Evolutionary conservation across 2,797 vertebrate genomes (phyloP).

Genomic region (Hydrocynus forskahlii): DNA sequence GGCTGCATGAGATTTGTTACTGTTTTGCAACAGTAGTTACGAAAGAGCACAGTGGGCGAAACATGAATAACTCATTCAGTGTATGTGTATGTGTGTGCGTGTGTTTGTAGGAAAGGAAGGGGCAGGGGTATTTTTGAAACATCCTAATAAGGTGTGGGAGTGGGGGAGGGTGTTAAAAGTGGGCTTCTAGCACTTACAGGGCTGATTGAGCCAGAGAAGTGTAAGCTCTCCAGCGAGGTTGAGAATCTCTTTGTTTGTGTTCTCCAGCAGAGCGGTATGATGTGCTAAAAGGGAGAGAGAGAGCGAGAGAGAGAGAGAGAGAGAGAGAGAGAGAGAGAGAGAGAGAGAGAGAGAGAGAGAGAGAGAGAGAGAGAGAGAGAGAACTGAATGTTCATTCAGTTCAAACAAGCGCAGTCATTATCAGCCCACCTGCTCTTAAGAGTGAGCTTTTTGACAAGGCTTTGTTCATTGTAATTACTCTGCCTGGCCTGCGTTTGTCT

Average conservation of each 20-base stretch:
- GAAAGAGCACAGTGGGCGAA: background rate
- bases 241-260: constrained; percentile 7
- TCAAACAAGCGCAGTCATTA: constrained; percentile 43
- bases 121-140: background rate
- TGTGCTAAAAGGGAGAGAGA: constrained; percentile 7
- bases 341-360: background rate
- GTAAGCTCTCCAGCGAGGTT: constrained; percentile 8
- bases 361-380: background rate
- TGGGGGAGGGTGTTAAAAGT: constrained; percentile 1
- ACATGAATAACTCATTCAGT: background rate
- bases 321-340: background rate
- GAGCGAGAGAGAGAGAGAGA: background rate
- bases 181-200: constrained; percentile 9
- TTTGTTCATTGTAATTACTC: constrained; percentile 39
- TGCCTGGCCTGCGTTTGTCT: background rate
- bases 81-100: background rate
- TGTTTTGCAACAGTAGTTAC: background rate
- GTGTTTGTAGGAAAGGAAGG: background rate
- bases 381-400: constrained; percentile 30
- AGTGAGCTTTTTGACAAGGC: constrained; percentile 31
- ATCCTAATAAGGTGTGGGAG: constrained; percentile 25
- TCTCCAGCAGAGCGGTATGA: constrained; percentile 19
- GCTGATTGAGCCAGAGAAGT: constrained; percentile 12
- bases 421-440: constrained; percentile 48
- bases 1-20: too few relatives aligned